Evolutionary conservation across 2,113 vertebrate genomes (phyloP).

Genomic region (Bos taurus): ARS-UCD2.0 NC_037333.1:94956501-94957000

Average conservation of each 20-base stretch:
- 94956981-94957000: neutral
- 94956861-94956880: neutral
- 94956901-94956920: neutral
- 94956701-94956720: neutral
- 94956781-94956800: neutral
- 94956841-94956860: neutral
- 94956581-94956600: too few species aligned
- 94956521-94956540: neutral
- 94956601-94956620: neutral
- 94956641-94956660: neutral
- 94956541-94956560: too few species aligned
- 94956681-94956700: neutral
- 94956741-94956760: fast-evolving
- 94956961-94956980: neutral
- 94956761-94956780: fast-evolving
- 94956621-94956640: neutral
- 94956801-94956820: neutral
- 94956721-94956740: neutral
- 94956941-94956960: neutral
- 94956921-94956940: neutral
- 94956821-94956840: neutral
- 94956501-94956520: neutral
- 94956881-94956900: neutral
- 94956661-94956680: neutral
- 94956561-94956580: fast-evolving